Conservation (phyloP, 2,888 invertebrate species). For the Coelopa pilipes region DNA sequence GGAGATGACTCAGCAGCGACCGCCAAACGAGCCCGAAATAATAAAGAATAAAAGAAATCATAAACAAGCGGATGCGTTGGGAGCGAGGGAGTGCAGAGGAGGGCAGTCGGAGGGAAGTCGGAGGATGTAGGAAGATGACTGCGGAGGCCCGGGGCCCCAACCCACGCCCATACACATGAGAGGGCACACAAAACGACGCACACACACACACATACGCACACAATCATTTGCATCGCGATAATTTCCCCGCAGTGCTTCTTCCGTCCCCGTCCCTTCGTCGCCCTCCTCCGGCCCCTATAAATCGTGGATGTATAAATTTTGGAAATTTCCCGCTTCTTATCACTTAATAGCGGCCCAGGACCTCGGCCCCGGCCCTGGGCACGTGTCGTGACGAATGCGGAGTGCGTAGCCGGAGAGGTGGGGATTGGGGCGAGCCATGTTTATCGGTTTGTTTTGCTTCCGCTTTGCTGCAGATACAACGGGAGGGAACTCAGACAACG, state of each 20-base stretch:
- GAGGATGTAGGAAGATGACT: background rate
- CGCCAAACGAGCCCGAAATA: too few species aligned
- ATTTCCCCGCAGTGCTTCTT: background rate
- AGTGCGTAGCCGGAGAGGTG: too few species aligned
- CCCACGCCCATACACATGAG: background rate
- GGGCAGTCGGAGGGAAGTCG: background rate
- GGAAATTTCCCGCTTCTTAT: background rate
- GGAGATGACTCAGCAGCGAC: too few species aligned
- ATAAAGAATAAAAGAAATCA: too few species aligned
- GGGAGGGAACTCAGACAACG: too few species aligned
- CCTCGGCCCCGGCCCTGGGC: background rate
- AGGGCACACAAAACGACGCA: background rate
- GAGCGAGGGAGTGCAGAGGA: too few species aligned
- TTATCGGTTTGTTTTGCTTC: too few species aligned
- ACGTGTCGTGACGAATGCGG: too few species aligned
- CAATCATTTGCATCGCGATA: constrained; percentile 6
- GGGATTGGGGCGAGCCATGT: too few species aligned
- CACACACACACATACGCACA: background rate
- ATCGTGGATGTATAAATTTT: background rate
- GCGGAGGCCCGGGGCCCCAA: background rate
- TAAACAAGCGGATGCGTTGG: too few species aligned
- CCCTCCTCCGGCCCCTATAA: background rate
- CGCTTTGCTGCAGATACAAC: too few species aligned
- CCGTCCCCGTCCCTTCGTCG: background rate
- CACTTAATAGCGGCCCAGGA: constrained; percentile 18